Evolutionary conservation across 2,888 invertebrate genomes (phyloP).

Genomic region (Sericinus montela): DNA sequence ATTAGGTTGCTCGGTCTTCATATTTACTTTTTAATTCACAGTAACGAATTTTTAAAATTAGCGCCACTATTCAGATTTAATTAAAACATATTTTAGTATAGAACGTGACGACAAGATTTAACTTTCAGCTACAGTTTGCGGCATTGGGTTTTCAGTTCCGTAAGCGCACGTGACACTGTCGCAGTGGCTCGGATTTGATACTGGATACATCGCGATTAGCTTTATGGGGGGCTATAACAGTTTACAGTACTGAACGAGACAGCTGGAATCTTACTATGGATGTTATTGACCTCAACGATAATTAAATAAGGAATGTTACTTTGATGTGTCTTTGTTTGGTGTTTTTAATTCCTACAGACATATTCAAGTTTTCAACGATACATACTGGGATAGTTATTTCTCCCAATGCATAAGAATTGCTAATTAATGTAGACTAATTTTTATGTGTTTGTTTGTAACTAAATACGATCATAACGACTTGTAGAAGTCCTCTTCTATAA

Average conservation of each 20-base stretch:
- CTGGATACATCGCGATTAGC: conserved; percentile 44
- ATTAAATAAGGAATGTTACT: too few relatives aligned
- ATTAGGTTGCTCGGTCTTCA: too few relatives aligned
- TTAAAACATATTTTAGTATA: not conserved
- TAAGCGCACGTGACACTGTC: conserved; percentile 44
- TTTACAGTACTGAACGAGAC: conserved; percentile 32
- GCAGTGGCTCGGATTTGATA: conserved; percentile 43
- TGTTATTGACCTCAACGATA: conserved; percentile 22
- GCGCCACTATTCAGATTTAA: not conserved
- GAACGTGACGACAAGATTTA: conserved; percentile 19
- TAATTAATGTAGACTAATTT: too few relatives aligned
- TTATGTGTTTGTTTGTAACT: too few relatives aligned
- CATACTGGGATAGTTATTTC: too few relatives aligned
- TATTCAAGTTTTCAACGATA: too few relatives aligned
- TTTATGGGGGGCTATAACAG: conserved; percentile 31
- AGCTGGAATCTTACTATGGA: conserved; percentile 16
- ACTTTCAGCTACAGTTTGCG: conserved; percentile 27
- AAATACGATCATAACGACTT: too few relatives aligned
- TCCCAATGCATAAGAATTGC: too few relatives aligned
- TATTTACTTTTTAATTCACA: too few relatives aligned
- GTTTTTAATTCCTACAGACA: too few relatives aligned
- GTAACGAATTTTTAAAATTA: not conserved
- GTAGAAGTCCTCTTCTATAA: too few relatives aligned
- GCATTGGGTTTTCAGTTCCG: conserved; percentile 25
- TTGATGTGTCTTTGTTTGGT: too few relatives aligned